Percentiles rank a stretch among this genome's conserved stretches.
These are phyloP conservation scores for Drosophila carrolli DNA, from an alignment of 1,140 invertebrate genomes.

Conservation along the genomic window DNA sequence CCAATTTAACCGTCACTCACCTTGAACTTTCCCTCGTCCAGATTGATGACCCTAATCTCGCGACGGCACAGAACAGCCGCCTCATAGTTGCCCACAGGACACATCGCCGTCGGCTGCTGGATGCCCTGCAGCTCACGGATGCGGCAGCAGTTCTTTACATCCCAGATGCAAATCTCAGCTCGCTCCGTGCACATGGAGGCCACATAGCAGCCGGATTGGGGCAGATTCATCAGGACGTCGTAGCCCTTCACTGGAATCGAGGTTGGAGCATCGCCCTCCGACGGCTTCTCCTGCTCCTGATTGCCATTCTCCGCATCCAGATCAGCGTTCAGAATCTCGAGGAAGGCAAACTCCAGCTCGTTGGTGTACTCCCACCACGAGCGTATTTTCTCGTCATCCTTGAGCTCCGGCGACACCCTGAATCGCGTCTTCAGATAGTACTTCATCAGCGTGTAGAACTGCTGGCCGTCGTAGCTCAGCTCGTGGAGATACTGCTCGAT, in stretches of 20 bases:
- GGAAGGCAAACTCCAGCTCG: conserved; percentile 77
- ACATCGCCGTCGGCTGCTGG: conserved; percentile 89
- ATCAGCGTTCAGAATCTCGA: conserved; percentile 74
- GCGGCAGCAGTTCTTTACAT: conserved; percentile 87
- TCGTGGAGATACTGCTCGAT: conserved; percentile 88
- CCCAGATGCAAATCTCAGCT: conserved; percentile 93
- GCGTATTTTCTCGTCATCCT: conserved; percentile 74
- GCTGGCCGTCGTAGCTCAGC: conserved; percentile 90
- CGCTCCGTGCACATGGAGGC: conserved; percentile 90
- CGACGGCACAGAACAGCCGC: conserved; percentile 92
- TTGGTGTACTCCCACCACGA: conserved; percentile 75
- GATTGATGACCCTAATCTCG: conserved; percentile 91
- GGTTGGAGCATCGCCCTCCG: background rate
- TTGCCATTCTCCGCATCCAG: conserved; percentile 55
- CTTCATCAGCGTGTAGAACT: conserved; percentile 90
- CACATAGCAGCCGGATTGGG: conserved; percentile 87
- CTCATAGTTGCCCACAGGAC: conserved; percentile 89
- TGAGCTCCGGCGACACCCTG: conserved; percentile 61
- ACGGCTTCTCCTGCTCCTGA: background rate
- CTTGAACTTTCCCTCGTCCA: conserved; percentile 88
- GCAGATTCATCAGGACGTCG: conserved; percentile 77
- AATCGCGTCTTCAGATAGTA: conserved; percentile 86
- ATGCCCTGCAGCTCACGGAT: conserved; percentile 90
- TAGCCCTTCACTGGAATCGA: conserved; percentile 49
- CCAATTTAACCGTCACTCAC: conserved; percentile 26